phyloP scores from a whole-genome alignment of 2,113 vertebrate species.

The Triplophysa tibetana region DNA sequence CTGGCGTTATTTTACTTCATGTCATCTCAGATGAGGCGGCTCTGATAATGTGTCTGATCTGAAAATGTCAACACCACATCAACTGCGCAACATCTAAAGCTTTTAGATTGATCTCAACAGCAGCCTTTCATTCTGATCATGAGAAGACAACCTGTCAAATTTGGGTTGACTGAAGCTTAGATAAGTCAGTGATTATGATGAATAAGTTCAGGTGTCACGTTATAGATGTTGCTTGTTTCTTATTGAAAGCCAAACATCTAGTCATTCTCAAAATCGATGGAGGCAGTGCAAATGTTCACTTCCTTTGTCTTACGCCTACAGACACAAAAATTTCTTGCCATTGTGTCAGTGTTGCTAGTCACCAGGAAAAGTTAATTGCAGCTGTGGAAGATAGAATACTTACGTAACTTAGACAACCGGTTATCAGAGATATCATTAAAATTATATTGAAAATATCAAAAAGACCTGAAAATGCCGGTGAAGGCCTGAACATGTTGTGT shows the following conservation, averaged over 20 bases:
- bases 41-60: slow-evolving; percentile 40
- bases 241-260: slow-evolving; percentile 7
- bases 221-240: background rate
- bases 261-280: slow-evolving; percentile 33
- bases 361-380: slow-evolving; percentile 39
- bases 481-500: background rate
- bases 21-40: slow-evolving; percentile 27
- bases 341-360: slow-evolving; percentile 49
- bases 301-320: slow-evolving; percentile 56
- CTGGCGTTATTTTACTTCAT: slow-evolving; percentile 27
- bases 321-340: slow-evolving; percentile 52
- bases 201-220: slow-evolving; percentile 1
- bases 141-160: background rate
- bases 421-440: background rate
- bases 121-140: slow-evolving; percentile 22
- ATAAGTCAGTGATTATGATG: background rate
- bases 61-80: slow-evolving; percentile 12
- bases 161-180: background rate
- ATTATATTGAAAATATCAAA: background rate
- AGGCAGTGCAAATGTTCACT: slow-evolving; percentile 45
- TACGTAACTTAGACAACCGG: slow-evolving; percentile 9
- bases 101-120: slow-evolving; percentile 3
- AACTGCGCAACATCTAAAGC: slow-evolving; percentile 9
- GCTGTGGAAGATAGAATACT: slow-evolving; percentile 20
- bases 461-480: background rate